Conservation (phyloP, 2,797 vertebrate species). For the Xenopus petersii region DNA sequence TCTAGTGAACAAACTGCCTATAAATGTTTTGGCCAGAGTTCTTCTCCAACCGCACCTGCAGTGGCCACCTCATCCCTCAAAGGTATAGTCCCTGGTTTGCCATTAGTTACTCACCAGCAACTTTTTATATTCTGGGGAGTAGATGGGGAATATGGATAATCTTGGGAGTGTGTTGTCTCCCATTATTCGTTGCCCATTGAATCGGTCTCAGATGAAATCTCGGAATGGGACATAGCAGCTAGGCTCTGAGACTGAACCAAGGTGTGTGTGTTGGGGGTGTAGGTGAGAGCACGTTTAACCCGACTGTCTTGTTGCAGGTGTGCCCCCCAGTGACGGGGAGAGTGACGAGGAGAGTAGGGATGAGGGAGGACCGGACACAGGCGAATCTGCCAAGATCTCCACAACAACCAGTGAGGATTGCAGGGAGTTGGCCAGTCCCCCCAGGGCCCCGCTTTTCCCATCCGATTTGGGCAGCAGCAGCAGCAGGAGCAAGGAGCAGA, state of each 20-base stretch:
- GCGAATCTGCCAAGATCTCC: conserved; percentile 84
- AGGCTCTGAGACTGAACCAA: too few species aligned
- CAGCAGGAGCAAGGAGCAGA: conserved; percentile 63
- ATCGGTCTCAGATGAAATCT: too few species aligned
- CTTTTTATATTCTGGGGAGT: too few species aligned
- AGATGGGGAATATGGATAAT: too few species aligned
- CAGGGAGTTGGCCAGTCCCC: conserved; percentile 72
- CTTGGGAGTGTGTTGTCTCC: too few species aligned
- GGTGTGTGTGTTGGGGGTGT: too few species aligned
- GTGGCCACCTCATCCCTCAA: conserved; percentile 87
- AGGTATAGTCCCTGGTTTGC: conserved; percentile 67
- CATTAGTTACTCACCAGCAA: conserved; percentile 10
- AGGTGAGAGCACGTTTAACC: too few species aligned
- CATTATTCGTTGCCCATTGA: too few species aligned
- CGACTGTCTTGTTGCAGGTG: conserved; percentile 66
- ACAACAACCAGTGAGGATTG: conserved; percentile 79
- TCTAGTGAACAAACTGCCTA: conserved; percentile 89
- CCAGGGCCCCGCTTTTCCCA: conserved; percentile 58
- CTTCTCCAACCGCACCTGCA: conserved; percentile 82
- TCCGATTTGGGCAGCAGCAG: conserved; percentile 58
- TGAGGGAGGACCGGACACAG: conserved; percentile 75
- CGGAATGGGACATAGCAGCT: too few species aligned
- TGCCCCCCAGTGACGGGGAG: conserved; percentile 90
- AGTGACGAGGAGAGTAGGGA: conserved; percentile 93
- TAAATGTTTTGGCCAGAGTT: conserved; percentile 86